phyloP scores from a whole-genome alignment of 1,140 invertebrate species.

The Metopolophium dirhodum region DNA sequence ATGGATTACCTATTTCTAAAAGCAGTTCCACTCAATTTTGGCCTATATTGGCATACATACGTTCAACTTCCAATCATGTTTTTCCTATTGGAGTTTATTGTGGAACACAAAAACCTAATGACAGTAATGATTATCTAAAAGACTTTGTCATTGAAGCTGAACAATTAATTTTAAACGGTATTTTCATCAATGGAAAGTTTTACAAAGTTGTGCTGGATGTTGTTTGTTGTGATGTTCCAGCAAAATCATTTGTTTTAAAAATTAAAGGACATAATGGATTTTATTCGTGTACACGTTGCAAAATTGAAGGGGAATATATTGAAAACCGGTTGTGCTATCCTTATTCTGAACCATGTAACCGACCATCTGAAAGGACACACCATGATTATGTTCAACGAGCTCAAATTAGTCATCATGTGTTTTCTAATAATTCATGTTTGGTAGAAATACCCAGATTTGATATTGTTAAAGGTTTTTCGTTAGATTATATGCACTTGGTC shows the following conservation, averaged over 20 bases:
- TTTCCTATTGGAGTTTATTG: conserved; percentile 60
- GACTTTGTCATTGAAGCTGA: conserved; percentile 59
- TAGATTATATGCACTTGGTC: conserved; percentile 60
- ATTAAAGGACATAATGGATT: conserved; percentile 59
- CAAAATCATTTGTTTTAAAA: conserved; percentile 59
- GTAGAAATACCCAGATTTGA: conserved; percentile 58
- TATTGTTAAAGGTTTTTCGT: conserved; percentile 61
- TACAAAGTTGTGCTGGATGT: conserved; percentile 57
- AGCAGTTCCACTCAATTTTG: conserved; percentile 34
- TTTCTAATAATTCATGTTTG: neutral
- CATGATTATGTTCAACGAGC: neutral
- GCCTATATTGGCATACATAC: conserved; percentile 20
- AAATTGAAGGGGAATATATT: conserved; percentile 25
- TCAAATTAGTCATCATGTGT: conserved; percentile 10
- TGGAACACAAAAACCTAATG: conserved; percentile 59
- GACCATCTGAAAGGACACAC: neutral
- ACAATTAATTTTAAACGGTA: conserved; percentile 56
- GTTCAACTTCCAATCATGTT: neutral
- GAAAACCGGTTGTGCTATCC: conserved; percentile 22
- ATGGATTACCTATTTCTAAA: conserved; percentile 28
- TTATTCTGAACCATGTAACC: conserved; percentile 20
- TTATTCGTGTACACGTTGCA: conserved; percentile 60
- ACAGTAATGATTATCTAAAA: conserved; percentile 58
- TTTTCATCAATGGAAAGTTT: conserved; percentile 45
- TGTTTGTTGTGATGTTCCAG: conserved; percentile 61